Evolutionary conservation across 2,888 invertebrate genomes (phyloP).

Genomic region (Arctia plantaginis): DNA sequence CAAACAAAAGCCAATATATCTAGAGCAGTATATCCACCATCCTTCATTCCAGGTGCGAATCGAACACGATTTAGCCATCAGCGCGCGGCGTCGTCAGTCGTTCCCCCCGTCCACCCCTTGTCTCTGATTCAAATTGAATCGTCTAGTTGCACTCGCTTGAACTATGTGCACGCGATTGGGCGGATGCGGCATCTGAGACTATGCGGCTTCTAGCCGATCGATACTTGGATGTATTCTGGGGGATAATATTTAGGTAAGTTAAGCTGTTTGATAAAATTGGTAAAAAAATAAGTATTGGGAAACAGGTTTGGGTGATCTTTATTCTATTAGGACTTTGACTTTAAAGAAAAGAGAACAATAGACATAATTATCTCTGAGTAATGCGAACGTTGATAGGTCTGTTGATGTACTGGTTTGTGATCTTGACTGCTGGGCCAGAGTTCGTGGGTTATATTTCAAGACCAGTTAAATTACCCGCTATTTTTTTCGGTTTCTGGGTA

Average conservation of each 20-base stretch:
- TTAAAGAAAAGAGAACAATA: background rate
- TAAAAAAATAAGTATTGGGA: background rate
- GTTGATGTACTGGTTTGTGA: background rate
- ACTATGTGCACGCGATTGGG: conserved; percentile 72
- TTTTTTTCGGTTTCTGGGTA: no score
- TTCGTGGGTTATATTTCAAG: no score
- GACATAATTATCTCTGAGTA: background rate
- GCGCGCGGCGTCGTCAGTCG: conserved; percentile 72
- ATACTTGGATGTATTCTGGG: conserved; percentile 30
- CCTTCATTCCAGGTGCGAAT: conserved; percentile 77
- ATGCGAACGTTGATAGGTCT: background rate
- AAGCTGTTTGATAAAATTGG: background rate
- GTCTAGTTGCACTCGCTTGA: conserved; percentile 72
- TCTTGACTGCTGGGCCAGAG: background rate
- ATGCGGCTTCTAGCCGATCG: conserved; percentile 55
- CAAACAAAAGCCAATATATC: background rate
- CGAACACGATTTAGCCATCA: conserved; percentile 86
- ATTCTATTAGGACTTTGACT: background rate
- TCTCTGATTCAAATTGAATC: conserved; percentile 80
- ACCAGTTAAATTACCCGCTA: no score
- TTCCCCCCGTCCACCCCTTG: conserved; percentile 47
- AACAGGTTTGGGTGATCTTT: background rate
- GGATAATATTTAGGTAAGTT: conserved; percentile 15
- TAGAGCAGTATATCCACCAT: conserved; percentile 61
- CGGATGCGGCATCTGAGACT: conserved; percentile 70